phyloP scores from a whole-genome alignment of 2,888 invertebrate species.

The Scaeva pyrastri region DNA sequence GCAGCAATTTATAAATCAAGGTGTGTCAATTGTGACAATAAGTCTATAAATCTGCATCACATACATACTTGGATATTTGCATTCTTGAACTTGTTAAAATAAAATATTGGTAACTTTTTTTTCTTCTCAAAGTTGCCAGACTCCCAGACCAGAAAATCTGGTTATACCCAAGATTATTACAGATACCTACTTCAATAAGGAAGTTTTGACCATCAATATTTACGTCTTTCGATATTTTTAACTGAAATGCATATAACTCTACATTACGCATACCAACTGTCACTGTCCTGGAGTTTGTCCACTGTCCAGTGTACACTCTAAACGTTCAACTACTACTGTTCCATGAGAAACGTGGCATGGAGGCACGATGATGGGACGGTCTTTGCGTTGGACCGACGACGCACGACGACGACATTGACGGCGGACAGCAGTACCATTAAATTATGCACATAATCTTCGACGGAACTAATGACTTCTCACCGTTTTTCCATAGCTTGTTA shows the following conservation, averaged over 20 bases:
- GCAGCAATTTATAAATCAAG: too few relatives aligned
- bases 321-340: neutral
- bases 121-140: conserved; percentile 1
- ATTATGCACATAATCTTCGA: conserved; percentile 66
- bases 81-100: neutral
- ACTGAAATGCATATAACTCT: neutral
- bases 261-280: neutral
- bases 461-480: conserved; percentile 68
- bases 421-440: conserved; percentile 23
- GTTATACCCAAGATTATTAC: conserved; percentile 16
- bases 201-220: conserved; percentile 3
- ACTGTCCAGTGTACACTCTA: conserved; percentile 28
- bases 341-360: neutral
- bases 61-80: neutral
- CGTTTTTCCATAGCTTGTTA: conserved; percentile 54
- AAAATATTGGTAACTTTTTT: neutral
- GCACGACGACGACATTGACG: too few relatives aligned
- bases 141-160: conserved; percentile 30
- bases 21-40: too few relatives aligned
- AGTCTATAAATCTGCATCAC: too few relatives aligned
- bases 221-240: neutral
- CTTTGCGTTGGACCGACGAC: too few relatives aligned
- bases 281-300: neutral
- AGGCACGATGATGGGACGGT: too few relatives aligned
- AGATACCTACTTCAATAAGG: conserved; percentile 2